Evolutionary conservation across 2,113 vertebrate genomes (phyloP), one percentile per base, ranked within the genome.

Genomic region (Hipposideros armiger): DNA sequence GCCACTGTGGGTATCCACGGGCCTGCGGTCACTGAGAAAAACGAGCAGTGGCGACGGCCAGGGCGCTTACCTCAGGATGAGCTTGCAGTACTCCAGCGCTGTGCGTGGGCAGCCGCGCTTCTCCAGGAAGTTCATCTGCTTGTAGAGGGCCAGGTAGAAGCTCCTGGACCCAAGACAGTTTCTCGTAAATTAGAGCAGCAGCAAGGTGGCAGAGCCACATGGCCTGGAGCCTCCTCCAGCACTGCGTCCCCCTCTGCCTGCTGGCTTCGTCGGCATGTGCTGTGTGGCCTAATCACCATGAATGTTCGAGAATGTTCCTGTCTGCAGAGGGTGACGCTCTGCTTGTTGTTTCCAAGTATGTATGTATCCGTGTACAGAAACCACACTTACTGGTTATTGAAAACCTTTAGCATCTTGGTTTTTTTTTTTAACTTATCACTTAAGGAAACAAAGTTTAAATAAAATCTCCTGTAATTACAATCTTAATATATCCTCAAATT

Each of bases 81-180:
- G 99, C 97, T 99, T 99, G 98, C 99, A 99, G 98, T 99, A 99
- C 97, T 99, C 99, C 97, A 99, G 98, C 5, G 99, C 99, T 0
- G 99, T 99, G 40, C 99, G 98, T 6, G 99, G 99, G 95, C 99
- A 99, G 40, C 99, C 99, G 91, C 99, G 99, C 97, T 99, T 99
- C 98, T 99, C 99, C 95, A 99, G 98, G 91, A 99, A 99, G 98
- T 99, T 98, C 99, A 99, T 99, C 98, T 99, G 99, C 98, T 99
- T 99, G 97, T 99, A 99, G 76, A 99, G 98, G 90, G 99, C 98
- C 98, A 99, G 98, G 98, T 99, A 99, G 98, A 99, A 99, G 30
- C 99, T 99, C 98, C 99, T 99, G 91, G 42, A n/a, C 56, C 94
- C 0, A 4, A 22, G 58, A 86, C 1, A 90, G 87, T 50, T 26